A percentile compares a stretch with the other conserved stretches of the same genome.
phyloP scores from a whole-genome alignment of 2,888 invertebrate genomes.

The Plebejus melissa region DNA sequence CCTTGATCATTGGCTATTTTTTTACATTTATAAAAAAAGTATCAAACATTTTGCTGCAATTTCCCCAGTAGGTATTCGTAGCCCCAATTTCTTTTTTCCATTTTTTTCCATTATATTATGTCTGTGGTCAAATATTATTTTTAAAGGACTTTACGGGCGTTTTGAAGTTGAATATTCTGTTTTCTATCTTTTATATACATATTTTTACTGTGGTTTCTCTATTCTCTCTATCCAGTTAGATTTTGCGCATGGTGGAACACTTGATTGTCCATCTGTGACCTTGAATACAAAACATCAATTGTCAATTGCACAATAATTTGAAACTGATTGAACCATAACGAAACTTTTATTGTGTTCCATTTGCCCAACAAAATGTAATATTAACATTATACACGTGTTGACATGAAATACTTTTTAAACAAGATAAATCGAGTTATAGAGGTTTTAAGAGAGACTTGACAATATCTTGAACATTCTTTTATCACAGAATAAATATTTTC shows the following conservation, averaged over 20 bases:
- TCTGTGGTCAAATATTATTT: no score
- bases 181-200: neutral
- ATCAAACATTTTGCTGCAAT: no score
- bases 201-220: neutral
- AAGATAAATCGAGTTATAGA: neutral
- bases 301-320: slow-evolving; percentile 15
- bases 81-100: no score
- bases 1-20: no score
- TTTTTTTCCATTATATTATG: no score
- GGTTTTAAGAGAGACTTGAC: neutral
- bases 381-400: neutral
- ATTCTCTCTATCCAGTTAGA: neutral
- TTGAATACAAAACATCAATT: neutral
- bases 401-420: neutral
- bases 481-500: no score
- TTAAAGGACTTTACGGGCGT: no score
- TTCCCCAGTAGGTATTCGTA: no score
- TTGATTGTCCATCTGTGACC: neutral
- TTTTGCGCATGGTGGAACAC: neutral
- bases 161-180: neutral
- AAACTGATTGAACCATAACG: slow-evolving; percentile 17
- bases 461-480: no score
- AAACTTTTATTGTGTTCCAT: neutral
- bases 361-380: neutral
- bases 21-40: no score